Evolutionary conservation across 2,113 vertebrate genomes (phyloP), one percentile per base, ranked within the genome.

Genomic region (Poeciliopsis retropinna): DNA sequence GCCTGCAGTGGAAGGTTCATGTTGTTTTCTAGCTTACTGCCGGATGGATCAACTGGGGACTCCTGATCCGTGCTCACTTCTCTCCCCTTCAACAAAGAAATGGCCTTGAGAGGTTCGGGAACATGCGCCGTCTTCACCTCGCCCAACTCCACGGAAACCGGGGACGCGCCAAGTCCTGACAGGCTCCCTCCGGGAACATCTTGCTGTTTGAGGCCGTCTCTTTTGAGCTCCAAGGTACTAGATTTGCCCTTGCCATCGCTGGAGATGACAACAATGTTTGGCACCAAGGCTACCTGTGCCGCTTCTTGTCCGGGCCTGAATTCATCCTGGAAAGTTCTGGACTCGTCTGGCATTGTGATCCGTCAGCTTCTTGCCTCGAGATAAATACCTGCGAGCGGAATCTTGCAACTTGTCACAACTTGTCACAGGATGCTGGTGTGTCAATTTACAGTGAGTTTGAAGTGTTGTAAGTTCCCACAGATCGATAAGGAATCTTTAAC

Each of bases 341-440:
- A 75, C 70, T 84, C 29, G 7, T 82, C 85, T 39, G 85, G 79
- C 89, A 89, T 91, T 3, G 61, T 77, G 75, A 77, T 67, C 62
- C 27, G 10, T 61, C 39, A 8, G 60, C 65, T 27, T 63, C 47
- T 81, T 75, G 29, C 62, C 44, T 51, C 64, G 27, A 60, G 76
- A 47, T 60, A 64, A 79, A 79, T 1, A 54, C 22, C 60, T 39
- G 30, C 70, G 2, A 25, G 22, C 27, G 22, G 1, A 30, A 54
- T 37, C 47, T 60, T 60, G 37, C 25, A 57, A 22, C 41, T 70
- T 67, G 41, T 64, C 70, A 25, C 13, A 15, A 41, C 72, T 17
- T 64, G 37, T 63, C 70, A 10, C 41, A 15, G n/a, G 19, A 37
- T 30, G 10, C 62, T 37, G 22, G 15, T 25, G 37, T 41, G 27